These are phyloP conservation scores for Eurytoma californica DNA, from an alignment of 2,888 invertebrate species.

Conservation along the genomic window DNA sequence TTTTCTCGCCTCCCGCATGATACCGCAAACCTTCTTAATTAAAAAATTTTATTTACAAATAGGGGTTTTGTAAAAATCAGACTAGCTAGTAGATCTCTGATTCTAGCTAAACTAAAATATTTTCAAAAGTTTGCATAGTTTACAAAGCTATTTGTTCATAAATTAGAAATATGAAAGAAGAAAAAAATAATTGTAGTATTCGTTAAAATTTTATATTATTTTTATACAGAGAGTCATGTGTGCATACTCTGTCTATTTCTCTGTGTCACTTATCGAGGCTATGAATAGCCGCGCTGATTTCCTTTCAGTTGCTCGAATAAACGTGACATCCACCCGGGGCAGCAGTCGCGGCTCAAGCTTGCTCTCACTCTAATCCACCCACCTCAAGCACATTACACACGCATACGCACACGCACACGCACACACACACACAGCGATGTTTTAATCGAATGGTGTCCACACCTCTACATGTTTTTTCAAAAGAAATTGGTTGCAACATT, in stretches of 20 bases:
- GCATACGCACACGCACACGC: too few relatives aligned
- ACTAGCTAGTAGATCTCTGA: too few relatives aligned
- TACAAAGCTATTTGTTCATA: background rate
- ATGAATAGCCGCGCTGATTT: conserved; percentile 51
- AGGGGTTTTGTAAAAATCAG: background rate
- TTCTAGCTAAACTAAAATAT: too few relatives aligned
- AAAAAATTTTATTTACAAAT: too few relatives aligned
- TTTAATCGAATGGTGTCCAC: too few relatives aligned
- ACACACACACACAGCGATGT: too few relatives aligned
- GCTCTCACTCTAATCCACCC: background rate
- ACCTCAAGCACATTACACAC: too few relatives aligned
- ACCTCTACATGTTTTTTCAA: too few relatives aligned
- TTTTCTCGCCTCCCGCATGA: too few relatives aligned
- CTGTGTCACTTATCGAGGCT: conserved; percentile 45
- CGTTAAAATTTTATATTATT: background rate
- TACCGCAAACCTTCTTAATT: too few relatives aligned
- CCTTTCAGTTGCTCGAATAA: conserved; percentile 51
- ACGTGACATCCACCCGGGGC: conserved; percentile 47
- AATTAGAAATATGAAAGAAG: background rate
- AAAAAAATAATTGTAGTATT: background rate
- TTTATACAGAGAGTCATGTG: background rate
- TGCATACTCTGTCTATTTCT: conserved; percentile 17
- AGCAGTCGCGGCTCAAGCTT: background rate
- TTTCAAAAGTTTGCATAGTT: too few relatives aligned
- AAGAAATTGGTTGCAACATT: too few relatives aligned